phyloP scores from a whole-genome alignment of 2,113 vertebrate species.

The Tauraco erythrolophus region DNA sequence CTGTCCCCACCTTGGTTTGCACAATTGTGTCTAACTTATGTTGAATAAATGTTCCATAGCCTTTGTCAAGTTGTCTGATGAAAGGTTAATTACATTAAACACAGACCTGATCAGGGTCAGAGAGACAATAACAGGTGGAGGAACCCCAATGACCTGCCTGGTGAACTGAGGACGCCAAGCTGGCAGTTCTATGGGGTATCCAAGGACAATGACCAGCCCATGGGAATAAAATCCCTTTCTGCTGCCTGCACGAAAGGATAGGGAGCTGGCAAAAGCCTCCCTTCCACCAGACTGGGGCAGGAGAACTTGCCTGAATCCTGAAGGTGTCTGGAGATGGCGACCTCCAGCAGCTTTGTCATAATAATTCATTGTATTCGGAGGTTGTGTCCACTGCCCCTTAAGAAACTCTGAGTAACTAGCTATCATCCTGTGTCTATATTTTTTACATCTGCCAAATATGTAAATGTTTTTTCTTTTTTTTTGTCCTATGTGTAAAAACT shows the following conservation, averaged over 20 bases:
- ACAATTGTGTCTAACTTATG: not conserved
- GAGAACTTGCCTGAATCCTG: rapidly evolving
- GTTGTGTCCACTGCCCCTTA: not conserved
- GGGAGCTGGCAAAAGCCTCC: not conserved
- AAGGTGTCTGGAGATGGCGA: not conserved
- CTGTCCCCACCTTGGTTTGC: not conserved
- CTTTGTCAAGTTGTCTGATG: not conserved
- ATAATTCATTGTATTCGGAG: not conserved
- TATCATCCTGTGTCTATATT: rapidly evolving
- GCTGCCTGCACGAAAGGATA: not conserved
- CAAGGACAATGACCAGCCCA: not conserved
- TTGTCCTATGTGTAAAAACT: not conserved
- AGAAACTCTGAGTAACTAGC: not conserved
- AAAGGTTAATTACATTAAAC: not conserved
- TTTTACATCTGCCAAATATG: not conserved
- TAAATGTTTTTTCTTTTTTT: not conserved
- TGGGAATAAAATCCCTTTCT: not conserved
- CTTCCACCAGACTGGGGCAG: not conserved
- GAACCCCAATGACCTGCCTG: not conserved
- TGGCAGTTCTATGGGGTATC: not conserved
- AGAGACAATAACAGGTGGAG: not conserved
- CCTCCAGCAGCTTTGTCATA: not conserved
- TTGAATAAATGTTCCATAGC: not conserved
- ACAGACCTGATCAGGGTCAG: not conserved
- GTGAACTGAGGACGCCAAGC: not conserved